phyloP scores from a whole-genome alignment of 2,888 invertebrate species.

The Pheosia gnoma region DNA sequence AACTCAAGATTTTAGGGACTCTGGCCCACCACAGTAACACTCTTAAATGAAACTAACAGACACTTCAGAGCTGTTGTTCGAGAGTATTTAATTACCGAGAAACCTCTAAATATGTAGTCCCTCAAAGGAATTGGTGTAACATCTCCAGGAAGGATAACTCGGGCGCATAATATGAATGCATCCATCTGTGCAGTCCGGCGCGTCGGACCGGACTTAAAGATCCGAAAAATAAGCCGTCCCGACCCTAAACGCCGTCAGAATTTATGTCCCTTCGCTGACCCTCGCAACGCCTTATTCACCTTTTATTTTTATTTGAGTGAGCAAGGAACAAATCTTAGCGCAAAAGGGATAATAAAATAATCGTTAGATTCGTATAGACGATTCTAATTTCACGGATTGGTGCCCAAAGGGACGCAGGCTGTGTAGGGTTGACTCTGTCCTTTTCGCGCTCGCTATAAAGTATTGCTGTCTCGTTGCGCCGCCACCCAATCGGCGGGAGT shows the following conservation, averaged over 20 bases:
- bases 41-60: no score
- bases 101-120: no score
- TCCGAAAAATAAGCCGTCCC: conserved; percentile 77
- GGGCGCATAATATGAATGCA: conserved; percentile 26
- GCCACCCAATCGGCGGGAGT: conserved; percentile 64
- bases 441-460: conserved; percentile 39
- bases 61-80: no score
- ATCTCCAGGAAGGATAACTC: conserved; percentile 3
- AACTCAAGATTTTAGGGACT: no score
- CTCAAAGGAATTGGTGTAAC: no score
- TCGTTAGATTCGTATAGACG: conserved; percentile 84
- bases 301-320: conserved; percentile 84
- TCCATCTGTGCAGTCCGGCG: conserved; percentile 34
- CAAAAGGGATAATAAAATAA: conserved; percentile 84
- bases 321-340: conserved; percentile 84
- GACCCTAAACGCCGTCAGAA: conserved; percentile 72
- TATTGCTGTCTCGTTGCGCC: conserved; percentile 50
- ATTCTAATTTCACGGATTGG: conserved; percentile 82
- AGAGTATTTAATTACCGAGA: no score
- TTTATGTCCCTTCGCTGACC: conserved; percentile 78
- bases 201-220: conserved; percentile 66
- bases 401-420: conserved; percentile 76
- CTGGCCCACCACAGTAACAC: no score
- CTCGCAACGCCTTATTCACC: conserved; percentile 79
- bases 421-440: conserved; percentile 58